Base-by-base conservation (phyloP, 35 echinoderm and acorn worm species). In the Heliocidaris erythrogramma region DNA sequence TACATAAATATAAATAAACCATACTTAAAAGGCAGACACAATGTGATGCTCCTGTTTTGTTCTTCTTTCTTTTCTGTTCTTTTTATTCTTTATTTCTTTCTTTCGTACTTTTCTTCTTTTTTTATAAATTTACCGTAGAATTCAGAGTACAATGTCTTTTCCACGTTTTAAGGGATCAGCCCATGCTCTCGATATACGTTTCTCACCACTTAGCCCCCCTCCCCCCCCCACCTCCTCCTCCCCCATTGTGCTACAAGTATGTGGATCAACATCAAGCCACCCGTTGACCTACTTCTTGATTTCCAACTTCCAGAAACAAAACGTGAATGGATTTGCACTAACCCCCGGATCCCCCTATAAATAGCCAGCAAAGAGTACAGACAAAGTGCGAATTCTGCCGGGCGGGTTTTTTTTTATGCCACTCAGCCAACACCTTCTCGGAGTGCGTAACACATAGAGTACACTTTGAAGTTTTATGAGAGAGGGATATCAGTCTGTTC, bases 361-460 rank as follows among this genome's bases (percentile, higher is more conserved):
- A 78, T 78, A 78, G 65, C 21, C 65, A 78, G 65, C 5, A n/a
- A 27, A 78, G 7, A 78, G 27, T 27, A 21, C 65, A 78, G 65
- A 78, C 65, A 78, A 78, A 78, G 65, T 27, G 65, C 18, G 65
- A 78, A n/a, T 78, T 21, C 65, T 21, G 65, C 65, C 65, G 21
- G 18, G 65, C 65, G 65, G 65, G 65, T 78, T 78, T 78, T 78
- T n/a, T 42, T 78, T 78, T n/a, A 78, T 78, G 65, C n/a, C 65
- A 78, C 65, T 78, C 65, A 18, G 65, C 17, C 65, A 18, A 78
- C 65, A 27, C 65, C 21, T 78, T n/a, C 27, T 78, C 8, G 65
- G 65, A 78, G 65, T 78, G 27, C 21, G 27, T 18, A n/a, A 78
- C 65, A n/a, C 65, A 78, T 7, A 24, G 27, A 78, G 65, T 5